Base-by-base conservation (phyloP, 2,888 invertebrate species). In the Osmoderma eremita region DNA sequence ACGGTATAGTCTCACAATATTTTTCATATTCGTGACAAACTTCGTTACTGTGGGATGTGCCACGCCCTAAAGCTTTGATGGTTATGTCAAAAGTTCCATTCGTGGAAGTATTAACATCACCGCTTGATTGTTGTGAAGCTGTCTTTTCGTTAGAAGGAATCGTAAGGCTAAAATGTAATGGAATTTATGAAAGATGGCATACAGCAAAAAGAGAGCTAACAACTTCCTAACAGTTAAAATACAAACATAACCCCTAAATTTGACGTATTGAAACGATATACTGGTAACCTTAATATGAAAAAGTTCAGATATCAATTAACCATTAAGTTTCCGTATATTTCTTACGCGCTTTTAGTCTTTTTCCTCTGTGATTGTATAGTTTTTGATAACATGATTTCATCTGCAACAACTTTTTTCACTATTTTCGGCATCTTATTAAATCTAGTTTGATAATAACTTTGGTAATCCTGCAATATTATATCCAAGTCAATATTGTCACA, bases 401-500 rank as follows among this genome's bases (percentile, higher is more conserved):
- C 69, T 53, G 75, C 71, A 17, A 72, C 70, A 1, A 71, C 13
- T 70, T 86, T 87, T 74, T 90, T 90, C 58, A 91, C 88, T 73
- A 97, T 88, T 82, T 90, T 91, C 0, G 97, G 96, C 79, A 91
- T 89, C 80, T 92, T 94, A 79, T 93, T 92, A 83, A 94, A 97
- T 76, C 93, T 90, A 48, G 93, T 84, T 75, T 90, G 88, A 80
- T 93, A 94, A 82, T 93, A 97, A 71, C 92, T 91, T 77, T 91
- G 91, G 81, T 93, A 97, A 76, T 97, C 96, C 85, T 94, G 89
- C 67, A 97, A 83, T 72, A 97, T 91, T 45, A 92, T 91, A 71
- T 93, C 92, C 77, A 97, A 83, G 80, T 96, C 95, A 66, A 97
- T 88, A 77, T 97, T 97, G 78, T 97, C 97, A 81, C 97, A 97